A percentile compares a stretch with the other conserved stretches of the same genome.
Evolutionary conservation across 2,888 invertebrate genomes (phyloP).

Genomic region (Phorcus lineatus): DNA sequence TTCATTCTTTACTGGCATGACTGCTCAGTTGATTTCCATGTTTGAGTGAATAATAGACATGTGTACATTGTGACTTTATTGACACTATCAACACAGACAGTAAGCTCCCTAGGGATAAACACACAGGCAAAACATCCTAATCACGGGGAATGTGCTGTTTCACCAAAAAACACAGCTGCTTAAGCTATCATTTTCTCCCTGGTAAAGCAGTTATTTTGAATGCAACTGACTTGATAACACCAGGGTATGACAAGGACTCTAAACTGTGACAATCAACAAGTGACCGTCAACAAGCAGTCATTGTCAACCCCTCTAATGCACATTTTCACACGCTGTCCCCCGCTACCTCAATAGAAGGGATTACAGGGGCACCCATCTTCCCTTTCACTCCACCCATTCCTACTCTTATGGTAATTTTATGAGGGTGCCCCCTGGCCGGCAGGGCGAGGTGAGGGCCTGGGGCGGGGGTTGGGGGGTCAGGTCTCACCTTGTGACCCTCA

Average conservation of each 20-base stretch:
- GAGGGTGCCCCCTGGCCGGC: background rate
- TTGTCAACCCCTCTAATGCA: conserved; percentile 14
- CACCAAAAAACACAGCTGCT: too few relatives aligned
- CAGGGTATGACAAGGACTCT: background rate
- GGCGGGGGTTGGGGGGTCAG: conserved; percentile 5
- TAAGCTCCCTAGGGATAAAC: too few relatives aligned
- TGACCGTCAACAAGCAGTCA: conserved; percentile 12
- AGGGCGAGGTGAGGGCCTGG: background rate
- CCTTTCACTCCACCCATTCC: background rate
- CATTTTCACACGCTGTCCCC: conserved; percentile 19
- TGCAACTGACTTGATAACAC: conserved; percentile 3
- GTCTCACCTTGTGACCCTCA: background rate
- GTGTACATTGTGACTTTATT: too few relatives aligned
- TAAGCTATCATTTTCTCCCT: background rate
- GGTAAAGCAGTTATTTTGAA: conserved; percentile 5
- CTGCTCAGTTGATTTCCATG: too few relatives aligned
- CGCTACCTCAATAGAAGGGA: background rate
- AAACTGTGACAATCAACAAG: conserved; percentile 8
- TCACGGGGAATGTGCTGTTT: background rate
- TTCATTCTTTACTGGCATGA: too few relatives aligned
- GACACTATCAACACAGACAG: too few relatives aligned
- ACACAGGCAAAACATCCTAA: background rate
- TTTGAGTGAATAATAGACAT: too few relatives aligned
- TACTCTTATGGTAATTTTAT: conserved; percentile 17
- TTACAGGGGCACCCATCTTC: conserved; percentile 11